These are phyloP conservation scores for Passer montanus DNA, from an alignment of 2,113 vertebrate genomes.

Conservation along the genomic window DNA sequence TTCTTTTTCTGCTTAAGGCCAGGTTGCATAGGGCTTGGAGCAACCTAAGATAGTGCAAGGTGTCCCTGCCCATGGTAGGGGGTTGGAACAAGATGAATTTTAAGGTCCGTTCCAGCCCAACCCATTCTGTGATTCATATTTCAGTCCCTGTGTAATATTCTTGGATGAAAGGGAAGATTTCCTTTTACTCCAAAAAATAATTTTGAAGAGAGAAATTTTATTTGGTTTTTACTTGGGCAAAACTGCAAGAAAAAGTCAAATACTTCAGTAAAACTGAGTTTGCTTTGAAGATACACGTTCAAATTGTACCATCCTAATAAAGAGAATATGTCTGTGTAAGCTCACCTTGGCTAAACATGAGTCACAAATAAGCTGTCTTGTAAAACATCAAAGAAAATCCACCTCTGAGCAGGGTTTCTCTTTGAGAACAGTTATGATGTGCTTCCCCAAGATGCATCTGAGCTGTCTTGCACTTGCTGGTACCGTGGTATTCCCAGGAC, in stretches of 20 bases:
- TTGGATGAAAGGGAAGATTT: background rate
- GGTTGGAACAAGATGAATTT: background rate
- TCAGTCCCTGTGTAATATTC: background rate
- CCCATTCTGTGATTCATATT: background rate
- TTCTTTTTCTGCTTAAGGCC: background rate
- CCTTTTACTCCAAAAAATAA: background rate
- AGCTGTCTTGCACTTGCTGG: background rate
- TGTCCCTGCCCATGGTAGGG: background rate
- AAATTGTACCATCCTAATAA: background rate
- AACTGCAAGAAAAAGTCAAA: background rate
- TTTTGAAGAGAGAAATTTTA: background rate
- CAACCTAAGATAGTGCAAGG: background rate
- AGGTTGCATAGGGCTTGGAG: background rate
- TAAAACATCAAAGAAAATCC: background rate
- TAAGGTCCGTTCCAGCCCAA: background rate
- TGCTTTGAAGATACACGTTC: background rate
- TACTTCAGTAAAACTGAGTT: background rate
- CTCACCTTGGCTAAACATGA: background rate
- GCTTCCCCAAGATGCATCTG: background rate
- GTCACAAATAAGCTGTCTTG: background rate
- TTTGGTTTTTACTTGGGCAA: background rate
- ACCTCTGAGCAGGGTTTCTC: background rate
- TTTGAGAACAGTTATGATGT: background rate
- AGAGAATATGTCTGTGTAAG: background rate
- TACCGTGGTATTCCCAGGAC: background rate